These are phyloP conservation scores for Drosophila cardini DNA, from an alignment of 1,140 invertebrate genomes.

Conservation along the genomic window DNA sequence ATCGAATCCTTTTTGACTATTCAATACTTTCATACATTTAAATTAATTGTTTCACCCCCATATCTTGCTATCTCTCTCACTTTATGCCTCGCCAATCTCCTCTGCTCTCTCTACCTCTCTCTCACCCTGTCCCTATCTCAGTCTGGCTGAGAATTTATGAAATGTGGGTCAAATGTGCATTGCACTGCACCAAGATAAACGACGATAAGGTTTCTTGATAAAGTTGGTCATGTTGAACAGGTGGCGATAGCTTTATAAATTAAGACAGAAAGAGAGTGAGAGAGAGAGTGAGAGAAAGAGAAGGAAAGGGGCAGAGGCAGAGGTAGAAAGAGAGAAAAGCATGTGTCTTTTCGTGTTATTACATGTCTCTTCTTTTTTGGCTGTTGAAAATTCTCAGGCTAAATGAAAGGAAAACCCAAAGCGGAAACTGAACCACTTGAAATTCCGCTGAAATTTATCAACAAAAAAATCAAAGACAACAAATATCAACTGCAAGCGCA, in stretches of 20 bases:
- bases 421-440: slow-evolving; percentile 35
- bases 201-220: slow-evolving; percentile 42
- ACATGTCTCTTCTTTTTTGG: too few species aligned
- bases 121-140: neutral
- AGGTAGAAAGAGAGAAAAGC: too few species aligned
- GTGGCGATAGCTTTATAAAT: neutral
- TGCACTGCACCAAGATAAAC: slow-evolving; percentile 33
- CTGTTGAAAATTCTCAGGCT: slow-evolving; percentile 5
- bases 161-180: slow-evolving; percentile 71
- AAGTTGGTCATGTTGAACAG: slow-evolving; percentile 15
- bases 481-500: neutral
- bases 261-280: neutral
- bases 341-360: too few species aligned
- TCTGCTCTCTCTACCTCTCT: neutral
- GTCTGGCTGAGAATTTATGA: slow-evolving; percentile 42
- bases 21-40: too few species aligned
- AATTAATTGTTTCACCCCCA: slow-evolving; percentile 6
- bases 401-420: slow-evolving; percentile 15
- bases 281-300: neutral
- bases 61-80: slow-evolving; percentile 22
- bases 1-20: too few species aligned
- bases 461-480: slow-evolving; percentile 23
- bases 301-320: neutral
- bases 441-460: slow-evolving; percentile 47
- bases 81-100: neutral